Base-by-base conservation (phyloP, 2,797 vertebrate species). In the Poeciliopsis infans region DNA sequence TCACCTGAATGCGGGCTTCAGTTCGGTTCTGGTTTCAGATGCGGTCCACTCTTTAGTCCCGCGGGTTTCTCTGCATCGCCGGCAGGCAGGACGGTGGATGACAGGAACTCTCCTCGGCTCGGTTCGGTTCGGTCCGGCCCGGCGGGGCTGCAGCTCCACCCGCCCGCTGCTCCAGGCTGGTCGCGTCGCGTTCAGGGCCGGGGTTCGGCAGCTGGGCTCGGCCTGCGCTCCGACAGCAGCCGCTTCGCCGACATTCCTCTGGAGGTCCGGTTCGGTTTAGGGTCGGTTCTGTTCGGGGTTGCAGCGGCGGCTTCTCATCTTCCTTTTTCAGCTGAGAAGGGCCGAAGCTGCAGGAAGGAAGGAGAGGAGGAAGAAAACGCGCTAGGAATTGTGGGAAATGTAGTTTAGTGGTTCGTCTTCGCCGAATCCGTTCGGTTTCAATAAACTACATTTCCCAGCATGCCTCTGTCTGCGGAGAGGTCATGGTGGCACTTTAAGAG, bases 271-370 rank as follows among this genome's bases (percentile, higher is more conserved):
- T 45, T 88, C 82, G 81, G 71, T 88, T 90, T 81, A 79, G 78
- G 4, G 4, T 79, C 84, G 86, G 74, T 85, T 89, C 81, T 74
- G 77, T 5, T 6, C 74, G 79, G 85, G 73, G 39, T 73, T 55
- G 31, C 83, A 5, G 86, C 86, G 0, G 77, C 85, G 7, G 79
- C 78, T 88, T 84, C 87, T 90, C 91, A 88, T 93, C 93, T 93
- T 94, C 90, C 92, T 89, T 92, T 93, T 94, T 88, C 89, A 88
- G 86, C 79, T 87, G 91, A 90, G 90, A 93, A 92, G 89, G 92
- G 91, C 92, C 92, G 92, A 91, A 86, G 81, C 92, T 91, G 87
- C 82, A 88, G 86, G 91, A 88, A 90, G 91, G 89, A 89, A 87
- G 82, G 81, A 88, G 79, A 80, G 83, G 88, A 89, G 88, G 90